Base-by-base conservation (phyloP, 2,888 invertebrate species). In the Ellobium chinense region DNA sequence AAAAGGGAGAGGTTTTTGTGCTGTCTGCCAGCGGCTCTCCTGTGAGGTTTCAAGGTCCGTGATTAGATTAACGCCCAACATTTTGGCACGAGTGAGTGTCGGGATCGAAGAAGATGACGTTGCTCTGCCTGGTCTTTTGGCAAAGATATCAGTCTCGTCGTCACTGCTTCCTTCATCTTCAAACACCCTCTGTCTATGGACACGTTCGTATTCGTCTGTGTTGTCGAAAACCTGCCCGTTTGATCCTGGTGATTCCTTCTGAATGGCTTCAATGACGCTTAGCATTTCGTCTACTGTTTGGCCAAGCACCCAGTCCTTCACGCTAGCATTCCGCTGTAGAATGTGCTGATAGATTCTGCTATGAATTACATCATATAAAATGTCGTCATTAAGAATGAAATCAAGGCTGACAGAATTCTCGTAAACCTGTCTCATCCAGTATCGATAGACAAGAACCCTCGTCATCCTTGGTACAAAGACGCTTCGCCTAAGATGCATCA, bases 151-250 rank as follows among this genome's bases (percentile, higher is more conserved):
- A 4, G 36, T 36, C 36, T 68, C 77, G 12, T 68, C 36, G 14
- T 68, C 37, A 36, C 56, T 54, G 24, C 66, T 66, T 37, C 58
- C 21, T 3, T 27, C 34, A 2, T 76, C 76, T 36, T 24, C 74
- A 24, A 46, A 39, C 21, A 70, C 54, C 29, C 46, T 21, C 1
- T 72, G 46, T 34, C 34, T 21, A 2, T n/a, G 34, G 21, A 27
- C 21, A n/a, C n/a, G 27, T 5, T 58, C 31, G n/a, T 58, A 9
- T 37, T 68, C 37, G 37, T 68, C 68, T 18, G 29, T 12, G 34
- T 34, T 63, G 31, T 63, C 63, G 29, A 9, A 31, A 21, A 31
- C 14, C 9, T 63, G 5, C 5, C 12, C 12, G 5, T n/a, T 7
- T 7, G 12, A 29, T 18, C 4, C 29, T 5, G 63, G 7, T 34